A percentile compares a stretch with the other conserved stretches of the same genome.
Evolutionary conservation across 1,140 invertebrate species (phyloP).

Genomic region (Oryctes rhinoceros): DNA sequence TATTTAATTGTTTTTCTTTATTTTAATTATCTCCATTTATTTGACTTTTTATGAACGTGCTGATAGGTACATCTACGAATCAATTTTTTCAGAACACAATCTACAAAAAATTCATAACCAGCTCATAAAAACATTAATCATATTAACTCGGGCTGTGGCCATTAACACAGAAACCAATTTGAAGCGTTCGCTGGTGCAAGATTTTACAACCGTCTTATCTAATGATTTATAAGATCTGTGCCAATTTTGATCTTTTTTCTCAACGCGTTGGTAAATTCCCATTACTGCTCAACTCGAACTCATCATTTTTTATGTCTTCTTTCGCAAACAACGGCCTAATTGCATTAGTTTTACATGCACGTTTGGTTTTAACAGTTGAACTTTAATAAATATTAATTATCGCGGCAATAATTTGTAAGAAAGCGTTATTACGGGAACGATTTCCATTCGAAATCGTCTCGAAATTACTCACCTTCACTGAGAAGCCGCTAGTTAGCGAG

Average conservation of each 20-base stretch:
- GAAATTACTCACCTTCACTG: slow-evolving; percentile 1
- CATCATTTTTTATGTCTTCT: not conserved
- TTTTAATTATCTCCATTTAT: no score
- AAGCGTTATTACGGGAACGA: not conserved
- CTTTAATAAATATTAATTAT: slow-evolving; percentile 21
- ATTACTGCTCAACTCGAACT: not conserved
- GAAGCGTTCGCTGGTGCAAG: not conserved
- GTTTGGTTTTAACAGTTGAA: not conserved
- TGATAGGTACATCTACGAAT: no score
- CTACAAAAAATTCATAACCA: no score
- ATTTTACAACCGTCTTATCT: not conserved
- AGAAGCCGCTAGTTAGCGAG: slow-evolving; percentile 17
- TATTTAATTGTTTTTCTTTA: no score
- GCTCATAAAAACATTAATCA: no score
- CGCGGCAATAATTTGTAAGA: slow-evolving; percentile 19
- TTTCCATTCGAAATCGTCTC: slow-evolving; percentile 10
- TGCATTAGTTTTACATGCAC: slow-evolving; percentile 14
- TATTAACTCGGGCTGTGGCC: not conserved
- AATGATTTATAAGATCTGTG: not conserved
- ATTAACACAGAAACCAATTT: not conserved
- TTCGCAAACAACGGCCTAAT: slow-evolving; percentile 5
- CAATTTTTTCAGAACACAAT: no score
- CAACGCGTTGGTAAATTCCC: not conserved
- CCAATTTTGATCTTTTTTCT: not conserved
- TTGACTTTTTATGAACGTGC: no score